Base-by-base conservation (phyloP, 2,113 vertebrate species). In the Myodes glareolus region DNA sequence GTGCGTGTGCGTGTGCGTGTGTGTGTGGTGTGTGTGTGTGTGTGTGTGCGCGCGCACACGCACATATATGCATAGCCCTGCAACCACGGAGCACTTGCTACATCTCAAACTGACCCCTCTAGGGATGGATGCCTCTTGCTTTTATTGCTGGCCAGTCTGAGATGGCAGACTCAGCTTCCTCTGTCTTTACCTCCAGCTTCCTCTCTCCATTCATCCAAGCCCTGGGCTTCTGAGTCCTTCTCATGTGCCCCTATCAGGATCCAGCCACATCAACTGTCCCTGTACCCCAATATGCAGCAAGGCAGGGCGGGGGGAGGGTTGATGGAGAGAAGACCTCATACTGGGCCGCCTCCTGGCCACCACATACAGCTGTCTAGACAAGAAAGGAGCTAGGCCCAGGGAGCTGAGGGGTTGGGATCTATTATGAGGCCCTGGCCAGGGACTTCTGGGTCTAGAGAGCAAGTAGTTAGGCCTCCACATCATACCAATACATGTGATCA, bases 41-140 rank as follows among this genome's bases (percentile, higher is more conserved):
- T 58, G 5, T 0, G 16, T 17, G 16, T 19, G 55, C 1, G 17
- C 0, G 17, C 5, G 19, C 16, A 55, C 55, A 19, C 55, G 3
- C 36, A 3, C 39, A 31, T 2, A 4, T 14, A 0, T 25, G 29
- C 63, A 76, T 8, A 47, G 9, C 14, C 50, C 36, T 19, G 25
- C 6, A 39, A 45, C 12, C 31, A 23, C 31, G 9, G 4, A 19
- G 25, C 19, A 42, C 58, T 67, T 50, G 3, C 3, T 0, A 11
- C 6, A 11, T 14, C 78, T 39, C 58, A 39, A 17, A 17, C 39
- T 2, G 27, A 8, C 31, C 42, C 33, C 9, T 65, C 73, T 9
- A 36, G 3, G 4, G 10, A 4, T 33, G 29, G 39, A 14, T 4
- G n/a, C 61, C 85, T 3, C 0, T 7, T 0, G 21, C 45, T 23